Base-by-base conservation (phyloP, 2,113 vertebrate species). In the Pimephales promelas region DNA sequence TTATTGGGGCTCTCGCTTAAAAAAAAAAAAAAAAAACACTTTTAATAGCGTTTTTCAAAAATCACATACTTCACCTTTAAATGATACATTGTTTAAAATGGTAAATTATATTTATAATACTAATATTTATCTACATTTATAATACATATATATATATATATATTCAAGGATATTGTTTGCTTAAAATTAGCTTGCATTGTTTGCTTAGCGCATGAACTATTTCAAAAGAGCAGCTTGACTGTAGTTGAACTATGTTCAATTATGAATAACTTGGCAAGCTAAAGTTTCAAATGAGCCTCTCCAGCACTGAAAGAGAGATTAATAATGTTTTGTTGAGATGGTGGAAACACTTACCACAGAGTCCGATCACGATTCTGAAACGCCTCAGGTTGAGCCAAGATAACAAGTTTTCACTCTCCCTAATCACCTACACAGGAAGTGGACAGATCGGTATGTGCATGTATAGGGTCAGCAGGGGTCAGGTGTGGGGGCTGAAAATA, bases 401-500 rank as follows among this genome's bases (percentile, higher is more conserved):
- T 76, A 54, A 56, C 28, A 77, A 34, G 74, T 40, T 57, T 57
- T 34, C 26, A 36, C 28, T 77, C 22, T 77, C 28, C 28, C 61
- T 9, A 34, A 68, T 84, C 73, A 43, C 49, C 20, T 28, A 66
- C 83, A 78, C 62, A 70, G 59, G 61, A 72, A 79, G 62, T 34
- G 79, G 18, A 49, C 43, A 56, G 79, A 36, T n/a, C 54, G 24
- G 61, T 20, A 4, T 57, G 28, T 34, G 74, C 1, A 28, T 34
- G 28, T 34, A 22, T 57, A 54, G 59, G 26, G 64, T 80, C 45
- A 47, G 66, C 34, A 70, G 61, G 24, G 80, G 79, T 82, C 80
- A 77, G 73, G 62, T 59, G 59, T 20, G 57, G 73, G 31, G 79
- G 10, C 31, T 82, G 79, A 76, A n/a, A 76, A 68, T 77, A 68